A percentile compares a stretch with the other conserved stretches of the same genome.
phyloP scores from a whole-genome alignment of 2,797 vertebrate genomes.

The Chelmon rostratus region DNA sequence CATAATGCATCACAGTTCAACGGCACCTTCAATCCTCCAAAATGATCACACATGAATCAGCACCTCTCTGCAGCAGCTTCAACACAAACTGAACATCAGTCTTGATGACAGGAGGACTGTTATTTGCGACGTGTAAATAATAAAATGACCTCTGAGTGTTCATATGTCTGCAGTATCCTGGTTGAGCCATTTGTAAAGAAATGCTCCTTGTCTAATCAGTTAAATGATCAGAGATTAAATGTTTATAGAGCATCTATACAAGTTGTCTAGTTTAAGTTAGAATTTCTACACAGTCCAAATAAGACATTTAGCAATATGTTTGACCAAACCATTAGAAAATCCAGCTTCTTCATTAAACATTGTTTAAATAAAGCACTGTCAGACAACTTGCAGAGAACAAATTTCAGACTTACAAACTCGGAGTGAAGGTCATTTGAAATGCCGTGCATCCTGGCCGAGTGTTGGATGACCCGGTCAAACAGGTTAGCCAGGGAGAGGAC shows the following conservation, averaged over 20 bases:
- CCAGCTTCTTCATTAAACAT: background rate
- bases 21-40: background rate
- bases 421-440: constrained; percentile 87
- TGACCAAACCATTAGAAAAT: background rate
- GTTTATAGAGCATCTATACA: too few relatives aligned
- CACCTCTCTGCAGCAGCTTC: too few relatives aligned
- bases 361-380: background rate
- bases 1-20: background rate
- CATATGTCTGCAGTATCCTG: background rate
- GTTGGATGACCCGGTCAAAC: constrained; percentile 88
- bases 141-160: background rate
- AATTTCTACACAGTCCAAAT: background rate
- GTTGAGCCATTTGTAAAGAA: background rate
- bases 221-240: too few relatives aligned
- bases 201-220: background rate
- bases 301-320: background rate
- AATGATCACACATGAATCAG: background rate
- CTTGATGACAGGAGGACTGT: background rate
- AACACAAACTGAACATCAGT: too few relatives aligned
- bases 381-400: background rate
- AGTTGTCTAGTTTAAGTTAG: background rate
- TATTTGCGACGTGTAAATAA: too few relatives aligned
- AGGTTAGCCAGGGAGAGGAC: constrained; percentile 82
- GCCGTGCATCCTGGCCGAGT: constrained; percentile 86
- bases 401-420: constrained; percentile 81